Evolutionary conservation across 1,140 invertebrate species (phyloP).

Genomic region (Araneus ventricosus): DNA sequence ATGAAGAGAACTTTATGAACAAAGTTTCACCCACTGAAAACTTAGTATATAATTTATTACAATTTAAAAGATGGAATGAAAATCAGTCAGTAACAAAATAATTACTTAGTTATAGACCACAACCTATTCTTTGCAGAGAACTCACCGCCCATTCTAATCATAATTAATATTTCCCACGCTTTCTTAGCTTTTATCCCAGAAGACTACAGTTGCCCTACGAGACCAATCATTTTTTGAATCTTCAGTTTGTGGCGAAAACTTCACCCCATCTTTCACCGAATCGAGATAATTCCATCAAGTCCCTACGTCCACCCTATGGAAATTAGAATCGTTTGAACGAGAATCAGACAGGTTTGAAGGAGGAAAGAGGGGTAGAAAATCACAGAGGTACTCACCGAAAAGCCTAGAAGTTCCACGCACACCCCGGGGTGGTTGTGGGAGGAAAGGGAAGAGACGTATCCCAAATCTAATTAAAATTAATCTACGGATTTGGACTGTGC

Average conservation of each 20-base stretch:
- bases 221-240: neutral
- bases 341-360: neutral
- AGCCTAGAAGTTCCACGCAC: neutral
- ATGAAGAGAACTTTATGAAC: no score
- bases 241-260: neutral
- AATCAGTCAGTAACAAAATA: no score
- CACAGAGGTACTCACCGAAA: neutral
- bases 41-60: no score
- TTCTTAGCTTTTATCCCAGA: no score
- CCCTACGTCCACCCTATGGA: neutral
- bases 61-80: no score
- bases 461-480: slow-evolving; percentile 66
- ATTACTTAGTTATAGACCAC: no score
- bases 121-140: no score
- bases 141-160: no score
- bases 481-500: slow-evolving; percentile 33
- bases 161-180: no score
- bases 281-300: neutral
- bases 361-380: neutral
- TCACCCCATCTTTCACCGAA: neutral
- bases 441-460: neutral
- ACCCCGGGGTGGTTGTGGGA: neutral
- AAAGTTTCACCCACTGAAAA: no score
- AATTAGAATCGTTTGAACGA: neutral
- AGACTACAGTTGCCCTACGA: neutral